Conservation (phyloP, 2,113 vertebrate genomes). For the Rattus rattus region DNA sequence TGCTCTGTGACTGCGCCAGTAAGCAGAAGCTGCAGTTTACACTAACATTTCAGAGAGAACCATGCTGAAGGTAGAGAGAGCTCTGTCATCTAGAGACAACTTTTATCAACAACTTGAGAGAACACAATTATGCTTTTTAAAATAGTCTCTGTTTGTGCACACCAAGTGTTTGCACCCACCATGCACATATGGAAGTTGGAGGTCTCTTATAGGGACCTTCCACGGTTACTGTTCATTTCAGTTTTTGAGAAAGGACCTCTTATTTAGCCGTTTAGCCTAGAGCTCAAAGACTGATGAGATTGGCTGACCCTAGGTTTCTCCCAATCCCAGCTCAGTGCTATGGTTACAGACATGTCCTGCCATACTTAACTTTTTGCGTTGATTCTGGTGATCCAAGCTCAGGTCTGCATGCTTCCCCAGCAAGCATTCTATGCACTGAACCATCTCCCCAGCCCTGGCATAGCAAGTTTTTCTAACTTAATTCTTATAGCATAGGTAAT, state of each 20-base stretch:
- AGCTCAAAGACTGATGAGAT: neutral
- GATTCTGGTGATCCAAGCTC: neutral
- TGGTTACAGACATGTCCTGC: neutral
- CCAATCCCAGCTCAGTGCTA: neutral
- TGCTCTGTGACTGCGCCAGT: neutral
- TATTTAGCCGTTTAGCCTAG: neutral
- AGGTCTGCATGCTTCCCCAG: neutral
- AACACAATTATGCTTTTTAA: neutral
- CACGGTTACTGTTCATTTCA: no score
- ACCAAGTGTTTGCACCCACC: neutral
- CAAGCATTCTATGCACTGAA: neutral
- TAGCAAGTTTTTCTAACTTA: neutral
- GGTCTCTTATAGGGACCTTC: neutral
- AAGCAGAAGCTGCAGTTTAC: neutral
- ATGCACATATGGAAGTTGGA: no score
- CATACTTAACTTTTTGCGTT: neutral
- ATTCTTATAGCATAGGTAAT: slow-evolving; percentile 1
- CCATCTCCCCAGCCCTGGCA: neutral
- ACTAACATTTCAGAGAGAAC: neutral
- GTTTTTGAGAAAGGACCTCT: neutral
- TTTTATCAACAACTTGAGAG: neutral
- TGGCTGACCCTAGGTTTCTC: no score
- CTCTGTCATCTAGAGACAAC: neutral
- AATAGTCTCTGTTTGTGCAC: neutral
- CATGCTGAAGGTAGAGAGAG: neutral